Evolutionary conservation across 2,888 invertebrate genomes (phyloP).

Genomic region (Lysandra coridon): DNA sequence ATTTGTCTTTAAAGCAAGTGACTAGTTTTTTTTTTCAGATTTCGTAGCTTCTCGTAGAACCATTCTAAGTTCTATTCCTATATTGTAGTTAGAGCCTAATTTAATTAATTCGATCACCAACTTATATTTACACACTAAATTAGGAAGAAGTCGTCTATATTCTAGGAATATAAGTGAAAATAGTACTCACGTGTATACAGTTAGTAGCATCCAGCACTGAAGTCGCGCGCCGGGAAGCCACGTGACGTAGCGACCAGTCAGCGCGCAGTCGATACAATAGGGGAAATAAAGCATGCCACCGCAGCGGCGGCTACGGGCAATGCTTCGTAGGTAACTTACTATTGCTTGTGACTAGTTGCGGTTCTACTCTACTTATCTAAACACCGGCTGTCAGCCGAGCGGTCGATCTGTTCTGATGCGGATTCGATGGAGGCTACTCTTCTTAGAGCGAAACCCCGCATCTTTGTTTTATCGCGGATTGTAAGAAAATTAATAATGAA

Average conservation of each 20-base stretch:
- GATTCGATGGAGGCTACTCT: slow-evolving; percentile 67
- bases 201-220: slow-evolving; percentile 85
- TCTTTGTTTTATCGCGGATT: slow-evolving; percentile 65
- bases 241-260: slow-evolving; percentile 81
- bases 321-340: slow-evolving; percentile 68
- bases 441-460: slow-evolving; percentile 75
- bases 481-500: slow-evolving; percentile 52
- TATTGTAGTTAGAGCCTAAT: too few species aligned
- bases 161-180: background rate
- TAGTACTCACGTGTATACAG: slow-evolving; percentile 83
- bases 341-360: slow-evolving; percentile 70
- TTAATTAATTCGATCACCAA: too few species aligned
- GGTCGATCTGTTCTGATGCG: slow-evolving; percentile 58
- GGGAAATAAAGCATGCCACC: slow-evolving; percentile 80
- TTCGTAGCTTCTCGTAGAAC: too few species aligned
- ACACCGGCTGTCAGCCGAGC: slow-evolving; percentile 77
- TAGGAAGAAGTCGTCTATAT: background rate
- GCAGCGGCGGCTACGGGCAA: slow-evolving; percentile 65
- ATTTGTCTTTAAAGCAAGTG: too few species aligned
- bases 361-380: slow-evolving; percentile 72
- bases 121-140: too few species aligned
- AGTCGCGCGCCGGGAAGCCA: slow-evolving; percentile 81
- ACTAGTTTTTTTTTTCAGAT: too few species aligned
- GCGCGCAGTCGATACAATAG: slow-evolving; percentile 81
- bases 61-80: too few species aligned